phyloP scores from a whole-genome alignment of 2,797 vertebrate genomes.

The Phrynocephalus vlangalii region DNA sequence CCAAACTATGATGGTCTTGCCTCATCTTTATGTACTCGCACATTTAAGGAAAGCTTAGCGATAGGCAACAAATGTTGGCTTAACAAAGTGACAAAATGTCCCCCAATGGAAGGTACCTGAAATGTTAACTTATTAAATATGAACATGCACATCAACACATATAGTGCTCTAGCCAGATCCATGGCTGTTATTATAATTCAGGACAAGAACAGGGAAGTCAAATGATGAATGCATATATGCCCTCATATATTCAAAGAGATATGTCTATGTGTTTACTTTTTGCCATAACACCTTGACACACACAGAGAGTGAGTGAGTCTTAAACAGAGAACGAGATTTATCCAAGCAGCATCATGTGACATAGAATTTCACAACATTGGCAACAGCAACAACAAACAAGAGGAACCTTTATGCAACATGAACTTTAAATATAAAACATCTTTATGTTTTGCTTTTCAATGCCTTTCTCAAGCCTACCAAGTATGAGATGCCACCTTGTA shows the following conservation, averaged over 20 bases:
- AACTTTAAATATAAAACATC: constrained; percentile 48
- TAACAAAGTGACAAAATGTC: constrained; percentile 36
- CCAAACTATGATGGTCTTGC: too few species aligned
- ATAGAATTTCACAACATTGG: constrained; percentile 53
- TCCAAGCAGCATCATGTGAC: constrained; percentile 50
- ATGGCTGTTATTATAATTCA: constrained; percentile 58
- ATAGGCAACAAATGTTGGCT: constrained; percentile 17
- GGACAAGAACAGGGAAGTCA: constrained; percentile 44
- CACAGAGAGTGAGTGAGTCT: constrained; percentile 58
- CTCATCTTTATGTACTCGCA: too few species aligned
- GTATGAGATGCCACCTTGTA: constrained; percentile 22
- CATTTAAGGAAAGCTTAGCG: too few species aligned
- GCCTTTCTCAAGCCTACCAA: constrained; percentile 22
- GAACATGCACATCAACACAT: constrained; percentile 27
- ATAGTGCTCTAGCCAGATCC: constrained; percentile 45
- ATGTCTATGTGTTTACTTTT: constrained; percentile 20
- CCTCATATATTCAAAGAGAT: constrained; percentile 66
- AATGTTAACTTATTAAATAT: constrained; percentile 62
- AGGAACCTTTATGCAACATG: constrained; percentile 41
- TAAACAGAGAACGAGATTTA: constrained; percentile 55
- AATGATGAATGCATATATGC: constrained; percentile 57
- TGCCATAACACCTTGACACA: constrained; percentile 27
- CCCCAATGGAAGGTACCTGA: constrained; percentile 1
- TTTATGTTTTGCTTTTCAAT: constrained; percentile 25
- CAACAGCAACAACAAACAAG: not conserved